phyloP scores from a whole-genome alignment of 92 coral and sea anemone species.

The Phenganax stokvisi region DNA sequence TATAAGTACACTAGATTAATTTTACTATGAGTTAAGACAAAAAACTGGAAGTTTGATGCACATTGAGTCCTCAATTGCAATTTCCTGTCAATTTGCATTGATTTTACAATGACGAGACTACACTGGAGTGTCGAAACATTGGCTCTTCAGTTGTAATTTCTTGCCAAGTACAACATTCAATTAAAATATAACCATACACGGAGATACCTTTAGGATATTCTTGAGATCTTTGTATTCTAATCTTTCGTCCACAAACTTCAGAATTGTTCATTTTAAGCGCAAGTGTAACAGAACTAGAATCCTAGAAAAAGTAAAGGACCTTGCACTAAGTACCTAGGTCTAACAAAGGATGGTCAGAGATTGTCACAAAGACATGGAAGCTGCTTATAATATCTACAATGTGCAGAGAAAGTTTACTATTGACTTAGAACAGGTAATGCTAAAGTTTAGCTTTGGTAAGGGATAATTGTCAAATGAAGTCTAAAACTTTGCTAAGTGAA shows the following conservation, averaged over 20 bases:
- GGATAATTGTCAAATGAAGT: neutral
- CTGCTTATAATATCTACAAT: too few species aligned
- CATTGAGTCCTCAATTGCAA: too few species aligned
- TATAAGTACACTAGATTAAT: too few species aligned
- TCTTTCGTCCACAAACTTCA: constrained; percentile 57
- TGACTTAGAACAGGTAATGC: too few species aligned
- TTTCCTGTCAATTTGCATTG: too few species aligned
- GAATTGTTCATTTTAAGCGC: constrained; percentile 72
- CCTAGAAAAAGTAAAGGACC: constrained; percentile 40
- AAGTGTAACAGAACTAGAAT: constrained; percentile 71
- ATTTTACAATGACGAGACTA: too few species aligned
- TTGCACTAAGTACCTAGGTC: neutral
- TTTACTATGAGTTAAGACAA: neutral
- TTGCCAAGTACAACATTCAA: too few species aligned
- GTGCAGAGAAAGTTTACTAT: too few species aligned
- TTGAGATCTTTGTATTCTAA: constrained; percentile 84
- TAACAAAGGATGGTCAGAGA: neutral
- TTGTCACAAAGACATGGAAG: neutral
- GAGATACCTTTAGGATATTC: constrained; percentile 57
- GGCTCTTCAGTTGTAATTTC: too few species aligned
- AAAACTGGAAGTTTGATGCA: too few species aligned
- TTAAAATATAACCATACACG: neutral
- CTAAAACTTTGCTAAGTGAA: neutral
- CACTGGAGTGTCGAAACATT: too few species aligned
- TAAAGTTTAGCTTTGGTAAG: neutral